phyloP scores from a whole-genome alignment of 92 coral and sea anemone species.

The Pocillopora grandis region DNA sequence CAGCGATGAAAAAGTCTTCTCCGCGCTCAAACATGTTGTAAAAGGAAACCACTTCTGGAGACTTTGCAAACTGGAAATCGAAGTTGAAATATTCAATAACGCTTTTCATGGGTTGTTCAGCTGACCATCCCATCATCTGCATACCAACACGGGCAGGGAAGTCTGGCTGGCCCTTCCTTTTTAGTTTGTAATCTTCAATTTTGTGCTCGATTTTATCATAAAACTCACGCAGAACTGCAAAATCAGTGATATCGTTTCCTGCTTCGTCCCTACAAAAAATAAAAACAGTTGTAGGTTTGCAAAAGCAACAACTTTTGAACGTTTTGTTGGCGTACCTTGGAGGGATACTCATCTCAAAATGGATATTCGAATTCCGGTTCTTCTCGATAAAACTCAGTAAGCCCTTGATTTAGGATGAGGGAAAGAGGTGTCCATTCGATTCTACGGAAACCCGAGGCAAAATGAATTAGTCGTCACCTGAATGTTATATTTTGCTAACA shows the following conservation, averaged over 20 bases:
- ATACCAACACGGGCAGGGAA: neutral
- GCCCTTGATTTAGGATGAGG: too few species aligned
- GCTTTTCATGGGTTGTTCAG: slow-evolving; percentile 25
- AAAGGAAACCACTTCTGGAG: slow-evolving; percentile 46
- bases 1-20: slow-evolving; percentile 13
- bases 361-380: neutral
- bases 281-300: too few species aligned
- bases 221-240: neutral
- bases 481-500: too few species aligned
- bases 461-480: too few species aligned
- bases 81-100: slow-evolving; percentile 53
- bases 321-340: too few species aligned
- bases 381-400: neutral
- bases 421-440: too few species aligned
- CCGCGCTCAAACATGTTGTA: slow-evolving; percentile 21
- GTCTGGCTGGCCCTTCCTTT: neutral
- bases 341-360: neutral
- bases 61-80: slow-evolving; percentile 55
- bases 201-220: neutral
- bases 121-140: slow-evolving; percentile 11
- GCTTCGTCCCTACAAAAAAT: neutral
- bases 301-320: too few species aligned
- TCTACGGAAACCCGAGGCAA: too few species aligned
- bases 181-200: neutral
- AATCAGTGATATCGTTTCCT: slow-evolving; percentile 13